Conservation (phyloP, 2,888 invertebrate genomes). For the Danaus chrysippus region DNA sequence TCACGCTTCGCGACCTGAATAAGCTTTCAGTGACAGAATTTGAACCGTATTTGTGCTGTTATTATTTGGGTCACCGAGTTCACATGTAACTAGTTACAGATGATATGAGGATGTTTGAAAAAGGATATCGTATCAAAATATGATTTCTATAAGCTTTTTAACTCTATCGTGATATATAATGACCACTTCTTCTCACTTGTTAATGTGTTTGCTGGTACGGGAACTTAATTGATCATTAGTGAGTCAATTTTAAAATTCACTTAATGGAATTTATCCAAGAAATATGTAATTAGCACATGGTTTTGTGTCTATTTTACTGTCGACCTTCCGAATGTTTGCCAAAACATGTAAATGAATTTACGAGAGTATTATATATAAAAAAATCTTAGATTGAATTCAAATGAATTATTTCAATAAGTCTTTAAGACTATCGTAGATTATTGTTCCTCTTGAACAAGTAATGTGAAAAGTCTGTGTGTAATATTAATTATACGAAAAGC, state of each 20-base stretch:
- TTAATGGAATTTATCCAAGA: background rate
- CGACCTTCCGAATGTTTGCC: background rate
- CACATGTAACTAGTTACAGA: slow-evolving; percentile 6
- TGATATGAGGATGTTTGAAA: background rate
- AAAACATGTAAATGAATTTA: too few relatives aligned
- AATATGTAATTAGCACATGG: background rate
- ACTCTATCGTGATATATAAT: too few relatives aligned
- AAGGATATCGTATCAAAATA: slow-evolving; percentile 1
- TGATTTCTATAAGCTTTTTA: background rate
- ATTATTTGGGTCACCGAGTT: slow-evolving; percentile 7
- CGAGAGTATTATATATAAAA: too few relatives aligned
- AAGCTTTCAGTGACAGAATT: slow-evolving; percentile 17
- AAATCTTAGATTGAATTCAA: too few relatives aligned
- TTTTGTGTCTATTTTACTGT: background rate
- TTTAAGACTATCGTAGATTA: too few relatives aligned
- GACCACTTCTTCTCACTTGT: too few relatives aligned
- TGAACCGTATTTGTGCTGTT: slow-evolving; percentile 6
- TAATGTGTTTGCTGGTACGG: too few relatives aligned
- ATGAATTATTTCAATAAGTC: too few relatives aligned
- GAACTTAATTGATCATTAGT: too few relatives aligned
- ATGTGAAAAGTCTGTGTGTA: too few relatives aligned
- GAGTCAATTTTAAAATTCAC: background rate
- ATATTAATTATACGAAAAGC: background rate
- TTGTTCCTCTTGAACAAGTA: too few relatives aligned
- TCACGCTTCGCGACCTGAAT: slow-evolving; percentile 22